Evolutionary conservation across 2,113 vertebrate genomes (phyloP).

Genomic region (Gnathonemus longibarbis): DNA sequence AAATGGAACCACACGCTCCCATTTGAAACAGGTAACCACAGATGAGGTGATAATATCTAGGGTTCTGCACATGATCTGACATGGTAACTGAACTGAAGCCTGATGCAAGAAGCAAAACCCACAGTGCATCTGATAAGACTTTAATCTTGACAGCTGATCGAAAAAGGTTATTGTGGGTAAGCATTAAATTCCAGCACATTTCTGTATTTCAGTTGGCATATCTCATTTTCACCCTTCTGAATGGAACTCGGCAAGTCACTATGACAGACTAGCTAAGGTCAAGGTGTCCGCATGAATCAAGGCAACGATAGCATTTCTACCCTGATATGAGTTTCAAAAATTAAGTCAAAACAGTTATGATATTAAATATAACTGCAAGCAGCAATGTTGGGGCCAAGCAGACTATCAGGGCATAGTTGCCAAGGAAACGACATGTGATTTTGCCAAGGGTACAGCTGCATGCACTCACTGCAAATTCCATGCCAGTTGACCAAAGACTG

Average conservation of each 20-base stretch:
- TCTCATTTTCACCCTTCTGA: conserved; percentile 31
- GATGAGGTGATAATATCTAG: background rate
- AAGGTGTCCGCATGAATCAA: conserved; percentile 67
- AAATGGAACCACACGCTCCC: background rate
- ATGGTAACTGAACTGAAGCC: background rate
- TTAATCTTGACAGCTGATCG: background rate
- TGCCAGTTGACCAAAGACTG: background rate
- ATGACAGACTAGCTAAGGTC: conserved; percentile 52
- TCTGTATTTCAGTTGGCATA: background rate
- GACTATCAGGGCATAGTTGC: background rate
- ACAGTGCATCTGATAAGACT: background rate
- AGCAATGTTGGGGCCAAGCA: background rate
- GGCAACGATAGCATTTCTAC: conserved; percentile 61
- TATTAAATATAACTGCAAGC: background rate
- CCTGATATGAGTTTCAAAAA: conserved; percentile 62
- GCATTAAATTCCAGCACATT: background rate
- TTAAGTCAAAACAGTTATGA: conserved; percentile 36
- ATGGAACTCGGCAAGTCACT: conserved; percentile 63
- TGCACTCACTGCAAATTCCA: background rate
- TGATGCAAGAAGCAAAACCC: background rate
- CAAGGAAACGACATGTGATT: background rate
- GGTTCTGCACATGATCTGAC: background rate
- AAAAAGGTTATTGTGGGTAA: background rate
- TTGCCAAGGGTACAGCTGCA: background rate
- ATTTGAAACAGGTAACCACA: background rate